Evolutionary conservation across 2,113 vertebrate species (phyloP).

Genomic region (Tupaia tana): DNA sequence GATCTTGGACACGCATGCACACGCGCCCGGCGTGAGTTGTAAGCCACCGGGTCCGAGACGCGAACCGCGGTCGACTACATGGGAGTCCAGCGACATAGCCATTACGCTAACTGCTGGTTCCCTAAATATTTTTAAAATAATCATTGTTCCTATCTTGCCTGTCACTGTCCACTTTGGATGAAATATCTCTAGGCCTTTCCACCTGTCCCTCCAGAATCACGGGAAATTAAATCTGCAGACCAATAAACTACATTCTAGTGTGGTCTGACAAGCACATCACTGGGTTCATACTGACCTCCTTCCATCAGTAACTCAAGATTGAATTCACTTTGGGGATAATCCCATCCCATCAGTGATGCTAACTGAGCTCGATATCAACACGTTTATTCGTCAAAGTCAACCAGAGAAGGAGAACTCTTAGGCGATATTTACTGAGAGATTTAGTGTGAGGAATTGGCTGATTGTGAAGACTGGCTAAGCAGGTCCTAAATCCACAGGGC

Average conservation of each 20-base stretch:
- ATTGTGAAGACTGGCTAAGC: background rate
- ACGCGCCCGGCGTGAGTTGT: no score
- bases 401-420: background rate
- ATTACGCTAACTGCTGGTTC: no score
- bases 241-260: background rate
- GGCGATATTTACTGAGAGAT: background rate
- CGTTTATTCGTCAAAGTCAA: background rate
- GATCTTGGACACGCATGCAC: no score
- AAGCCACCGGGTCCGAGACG: no score
- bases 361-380: background rate
- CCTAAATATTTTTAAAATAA: slow-evolving; percentile 21
- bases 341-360: background rate
- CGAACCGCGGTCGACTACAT: no score
- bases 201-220: background rate
- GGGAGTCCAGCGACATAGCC: no score
- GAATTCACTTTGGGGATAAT: background rate
- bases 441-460: background rate
- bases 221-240: background rate
- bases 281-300: background rate
- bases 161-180: background rate
- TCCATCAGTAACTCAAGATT: background rate
- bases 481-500: background rate
- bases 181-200: background rate
- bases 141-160: background rate
- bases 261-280: background rate